A percentile compares a stretch with the other conserved stretches of the same genome.
Conservation (phyloP, 2,797 vertebrate genomes). For the Gallinago stenura region DNA sequence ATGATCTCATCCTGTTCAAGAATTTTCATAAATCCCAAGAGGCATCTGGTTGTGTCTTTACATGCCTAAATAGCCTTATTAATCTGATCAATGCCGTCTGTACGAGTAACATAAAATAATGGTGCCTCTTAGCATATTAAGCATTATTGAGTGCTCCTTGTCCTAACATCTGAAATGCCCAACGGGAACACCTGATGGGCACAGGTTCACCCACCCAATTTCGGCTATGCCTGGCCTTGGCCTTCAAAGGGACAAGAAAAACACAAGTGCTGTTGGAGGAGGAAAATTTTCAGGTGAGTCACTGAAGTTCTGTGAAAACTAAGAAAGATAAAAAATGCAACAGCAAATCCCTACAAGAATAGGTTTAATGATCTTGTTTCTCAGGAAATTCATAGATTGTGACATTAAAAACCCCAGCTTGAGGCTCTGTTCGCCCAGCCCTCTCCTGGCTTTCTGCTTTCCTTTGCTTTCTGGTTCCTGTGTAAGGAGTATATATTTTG, state of each 20-base stretch:
- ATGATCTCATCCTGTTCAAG: not conserved
- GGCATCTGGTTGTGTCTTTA: not conserved
- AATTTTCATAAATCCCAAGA: not conserved
- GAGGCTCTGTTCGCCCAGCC: not conserved
- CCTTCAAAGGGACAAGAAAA: not conserved
- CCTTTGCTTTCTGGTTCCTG: not conserved
- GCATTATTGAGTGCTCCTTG: not conserved
- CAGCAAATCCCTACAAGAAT: not conserved
- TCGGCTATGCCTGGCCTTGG: not conserved
- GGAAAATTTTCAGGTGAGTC: not conserved
- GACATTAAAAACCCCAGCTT: not conserved
- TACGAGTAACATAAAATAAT: not conserved
- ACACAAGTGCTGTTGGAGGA: not conserved
- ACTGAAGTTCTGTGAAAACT: not conserved
- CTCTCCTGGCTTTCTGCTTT: not conserved
- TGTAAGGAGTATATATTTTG: not conserved
- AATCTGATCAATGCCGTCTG: not conserved
- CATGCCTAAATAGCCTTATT: not conserved
- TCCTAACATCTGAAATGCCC: not conserved
- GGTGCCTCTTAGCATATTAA: not conserved
- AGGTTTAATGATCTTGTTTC: constrained; percentile 24
- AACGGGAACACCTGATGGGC: not conserved
- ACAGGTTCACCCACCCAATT: not conserved
- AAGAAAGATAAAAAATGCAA: not conserved
- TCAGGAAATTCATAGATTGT: not conserved